Percentiles rank a stretch among this genome's conserved stretches.
phyloP scores from a whole-genome alignment of 2,797 vertebrate species.

The Chelidonichthys spinosus region DNA sequence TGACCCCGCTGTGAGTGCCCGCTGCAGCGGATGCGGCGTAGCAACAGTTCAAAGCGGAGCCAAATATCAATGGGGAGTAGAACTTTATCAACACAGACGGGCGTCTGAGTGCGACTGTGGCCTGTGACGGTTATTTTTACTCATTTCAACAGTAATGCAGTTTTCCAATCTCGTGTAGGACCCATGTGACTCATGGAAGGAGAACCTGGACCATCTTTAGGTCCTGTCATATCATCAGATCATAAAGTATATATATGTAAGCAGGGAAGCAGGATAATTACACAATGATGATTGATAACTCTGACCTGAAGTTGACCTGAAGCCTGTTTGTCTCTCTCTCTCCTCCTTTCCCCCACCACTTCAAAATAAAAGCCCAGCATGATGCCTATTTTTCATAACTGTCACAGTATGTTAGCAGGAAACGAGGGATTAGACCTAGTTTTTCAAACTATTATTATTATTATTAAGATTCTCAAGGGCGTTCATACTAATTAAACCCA shows the following conservation, averaged over 20 bases:
- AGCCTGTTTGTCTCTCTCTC: too few species aligned
- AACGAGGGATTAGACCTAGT: too few species aligned
- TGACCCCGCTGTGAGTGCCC: slow-evolving; percentile 63
- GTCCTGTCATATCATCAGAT: not conserved
- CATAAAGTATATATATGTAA: not conserved
- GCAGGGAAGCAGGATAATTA: not conserved
- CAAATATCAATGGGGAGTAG: slow-evolving; percentile 39
- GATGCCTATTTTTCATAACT: too few species aligned
- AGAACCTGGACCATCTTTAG: not conserved
- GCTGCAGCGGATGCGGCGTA: slow-evolving; percentile 49
- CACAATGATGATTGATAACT: not conserved
- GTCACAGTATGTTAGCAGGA: too few species aligned
- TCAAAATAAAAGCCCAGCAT: too few species aligned
- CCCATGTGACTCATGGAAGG: not conserved
- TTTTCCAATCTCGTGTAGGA: not conserved
- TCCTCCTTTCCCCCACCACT: too few species aligned
- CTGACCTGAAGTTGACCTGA: not conserved
- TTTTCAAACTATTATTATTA: too few species aligned
- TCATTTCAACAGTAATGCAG: not conserved
- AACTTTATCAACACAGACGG: slow-evolving; percentile 57
- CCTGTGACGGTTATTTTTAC: slow-evolving; percentile 27
- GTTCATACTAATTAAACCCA: too few species aligned
- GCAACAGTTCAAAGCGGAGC: slow-evolving; percentile 63
- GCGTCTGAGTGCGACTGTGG: slow-evolving; percentile 18
- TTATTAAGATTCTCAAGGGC: too few species aligned